These are phyloP conservation scores for Lymantria monacha DNA, from an alignment of 2,888 invertebrate species.

Conservation along the genomic window DNA sequence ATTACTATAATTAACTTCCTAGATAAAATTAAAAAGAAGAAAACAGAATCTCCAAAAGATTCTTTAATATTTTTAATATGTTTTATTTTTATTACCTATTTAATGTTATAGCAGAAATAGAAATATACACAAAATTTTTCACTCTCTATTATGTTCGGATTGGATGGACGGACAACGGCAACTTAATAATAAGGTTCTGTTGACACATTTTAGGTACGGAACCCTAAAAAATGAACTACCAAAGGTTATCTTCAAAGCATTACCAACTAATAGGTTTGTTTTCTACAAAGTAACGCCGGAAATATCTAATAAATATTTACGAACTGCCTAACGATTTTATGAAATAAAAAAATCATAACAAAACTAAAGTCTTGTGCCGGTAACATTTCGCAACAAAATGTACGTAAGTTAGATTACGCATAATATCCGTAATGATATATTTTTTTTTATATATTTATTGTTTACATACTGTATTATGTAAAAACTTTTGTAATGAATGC, in stretches of 20 bases:
- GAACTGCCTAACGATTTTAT: slow-evolving; percentile 1
- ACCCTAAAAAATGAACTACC: neutral
- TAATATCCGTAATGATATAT: neutral
- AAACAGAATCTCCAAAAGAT: too few species aligned
- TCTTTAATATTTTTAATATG: too few species aligned
- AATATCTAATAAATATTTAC: neutral
- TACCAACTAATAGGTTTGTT: neutral
- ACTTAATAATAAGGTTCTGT: too few species aligned
- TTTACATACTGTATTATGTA: neutral
- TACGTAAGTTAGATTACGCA: neutral
- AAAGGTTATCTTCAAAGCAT: neutral
- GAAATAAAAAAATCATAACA: neutral
- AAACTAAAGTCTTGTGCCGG: neutral
- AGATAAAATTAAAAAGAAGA: too few species aligned
- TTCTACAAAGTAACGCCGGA: slow-evolving; percentile 2
- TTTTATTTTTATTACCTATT: too few species aligned
- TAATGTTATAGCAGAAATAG: too few species aligned
- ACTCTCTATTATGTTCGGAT: too few species aligned
- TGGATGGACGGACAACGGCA: too few species aligned
- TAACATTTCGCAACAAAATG: neutral
- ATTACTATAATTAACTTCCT: too few species aligned
- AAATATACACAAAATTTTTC: too few species aligned
- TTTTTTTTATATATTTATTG: neutral
- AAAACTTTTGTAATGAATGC: neutral
- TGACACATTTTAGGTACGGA: too few species aligned